These are phyloP conservation scores for Phasianus colchicus DNA, from an alignment of 2,113 vertebrate genomes.

Conservation along the genomic window DNA sequence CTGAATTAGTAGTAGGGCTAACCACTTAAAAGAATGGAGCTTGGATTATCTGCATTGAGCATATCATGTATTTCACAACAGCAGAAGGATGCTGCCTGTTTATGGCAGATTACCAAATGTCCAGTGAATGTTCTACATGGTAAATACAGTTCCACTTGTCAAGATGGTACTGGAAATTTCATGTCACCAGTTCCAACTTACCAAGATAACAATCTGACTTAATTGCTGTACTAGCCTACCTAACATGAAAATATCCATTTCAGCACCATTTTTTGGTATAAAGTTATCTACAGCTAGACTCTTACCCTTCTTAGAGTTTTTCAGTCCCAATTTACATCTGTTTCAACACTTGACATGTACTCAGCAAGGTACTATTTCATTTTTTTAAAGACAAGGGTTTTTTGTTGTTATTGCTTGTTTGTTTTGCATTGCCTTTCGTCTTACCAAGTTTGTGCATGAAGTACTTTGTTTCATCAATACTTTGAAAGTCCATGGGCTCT, in stretches of 20 bases:
- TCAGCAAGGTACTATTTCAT: background rate
- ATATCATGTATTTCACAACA: constrained; percentile 8
- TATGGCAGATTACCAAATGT: constrained; percentile 39
- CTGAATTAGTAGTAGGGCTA: background rate
- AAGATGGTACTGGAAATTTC: background rate
- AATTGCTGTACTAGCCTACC: background rate
- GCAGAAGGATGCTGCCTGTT: constrained; percentile 35
- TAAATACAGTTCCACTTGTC: constrained; percentile 21
- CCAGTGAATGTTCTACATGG: constrained; percentile 14
- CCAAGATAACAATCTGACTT: constrained; percentile 4
- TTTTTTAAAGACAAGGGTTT: background rate
- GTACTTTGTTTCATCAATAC: background rate
- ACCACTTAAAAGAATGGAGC: background rate
- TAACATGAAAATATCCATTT: background rate
- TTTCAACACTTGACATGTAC: background rate
- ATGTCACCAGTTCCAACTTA: background rate
- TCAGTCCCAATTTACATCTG: background rate
- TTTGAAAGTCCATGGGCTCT: too few species aligned
- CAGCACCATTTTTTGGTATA: background rate
- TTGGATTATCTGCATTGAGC: background rate
- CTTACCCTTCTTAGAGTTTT: background rate
- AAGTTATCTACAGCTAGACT: background rate
- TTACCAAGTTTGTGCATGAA: background rate
- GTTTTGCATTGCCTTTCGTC: background rate
- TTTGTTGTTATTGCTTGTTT: background rate